phyloP scores from a whole-genome alignment of 2,888 invertebrate species.

The Ormyrus nitidulus region DNA sequence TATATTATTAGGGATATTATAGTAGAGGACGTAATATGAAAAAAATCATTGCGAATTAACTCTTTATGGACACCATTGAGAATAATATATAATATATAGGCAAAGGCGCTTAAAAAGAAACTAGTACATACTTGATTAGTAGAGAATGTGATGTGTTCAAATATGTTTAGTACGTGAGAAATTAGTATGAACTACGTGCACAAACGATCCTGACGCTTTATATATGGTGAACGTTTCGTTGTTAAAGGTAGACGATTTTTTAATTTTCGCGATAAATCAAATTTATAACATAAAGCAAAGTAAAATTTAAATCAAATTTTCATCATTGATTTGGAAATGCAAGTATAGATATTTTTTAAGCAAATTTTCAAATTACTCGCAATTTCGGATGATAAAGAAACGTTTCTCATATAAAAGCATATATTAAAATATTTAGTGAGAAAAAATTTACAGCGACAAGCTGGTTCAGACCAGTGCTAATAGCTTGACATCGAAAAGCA shows the following conservation, averaged over 20 bases:
- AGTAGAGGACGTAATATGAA: slow-evolving; percentile 12
- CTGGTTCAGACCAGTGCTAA: slow-evolving; percentile 6
- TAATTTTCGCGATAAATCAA: too few species aligned
- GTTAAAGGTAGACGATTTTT: not conserved
- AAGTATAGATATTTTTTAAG: too few species aligned
- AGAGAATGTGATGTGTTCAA: slow-evolving; percentile 66
- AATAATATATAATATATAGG: slow-evolving; percentile 28
- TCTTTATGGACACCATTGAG: slow-evolving; percentile 40
- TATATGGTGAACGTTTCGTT: slow-evolving; percentile 25
- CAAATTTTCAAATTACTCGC: not conserved
- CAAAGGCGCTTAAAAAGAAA: slow-evolving; percentile 39
- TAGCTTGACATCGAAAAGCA: slow-evolving; percentile 33
- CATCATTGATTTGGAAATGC: too few species aligned
- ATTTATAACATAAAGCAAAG: too few species aligned
- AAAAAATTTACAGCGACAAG: not conserved
- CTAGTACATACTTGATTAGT: slow-evolving; percentile 27
- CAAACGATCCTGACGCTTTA: slow-evolving; percentile 29
- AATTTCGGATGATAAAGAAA: slow-evolving; percentile 6
- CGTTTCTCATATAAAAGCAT: slow-evolving; percentile 20
- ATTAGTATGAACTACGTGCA: slow-evolving; percentile 38
- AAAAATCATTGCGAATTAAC: slow-evolving; percentile 22
- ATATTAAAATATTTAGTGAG: slow-evolving; percentile 7
- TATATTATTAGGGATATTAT: slow-evolving; percentile 5
- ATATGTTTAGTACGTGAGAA: slow-evolving; percentile 33
- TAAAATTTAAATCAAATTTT: too few species aligned